Base-by-base conservation (phyloP, 92 coral and sea anemone species). In the Porites rus region DNA sequence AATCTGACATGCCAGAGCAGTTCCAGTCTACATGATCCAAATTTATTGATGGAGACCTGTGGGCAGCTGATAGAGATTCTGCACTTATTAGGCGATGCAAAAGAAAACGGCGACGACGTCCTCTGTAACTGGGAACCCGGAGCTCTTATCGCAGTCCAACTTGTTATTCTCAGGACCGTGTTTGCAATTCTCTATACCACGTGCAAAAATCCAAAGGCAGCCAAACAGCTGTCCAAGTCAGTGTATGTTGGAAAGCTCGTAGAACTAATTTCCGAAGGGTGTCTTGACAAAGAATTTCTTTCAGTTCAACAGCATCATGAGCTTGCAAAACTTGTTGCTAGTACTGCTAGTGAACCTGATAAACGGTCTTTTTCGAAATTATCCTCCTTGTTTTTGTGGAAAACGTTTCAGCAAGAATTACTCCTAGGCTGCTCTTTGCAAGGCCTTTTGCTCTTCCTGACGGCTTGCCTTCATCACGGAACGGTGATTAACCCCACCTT, bases 21-120 rank as follows among this genome's bases (percentile, higher is more conserved):
- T 20, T 64, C 89, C 25, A 71, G 78, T 59, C 83, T 86, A 22
- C 79, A 83, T 38, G 96, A 90, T 70, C 84, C 90, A 12, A 51
- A 74, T 50, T 68, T 94, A 64, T 71, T 92, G 9, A 80, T 89
- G 83, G 88, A 88, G 17, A 65, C 92, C 0, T 84, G 86, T 21
- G 93, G 93, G 8, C 93, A 94, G 69, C 86, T 94, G 71, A 87
- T 94, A 22, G 93, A 94, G 21, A 71, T 94, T 31, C 76, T 93
- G 1, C 74, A 43, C 1, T 65, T 72, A 3, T 83, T 94, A 59
- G 83, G 89, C 16, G 72, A 69, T 13, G 78, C 83, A 1, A 53
- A 76, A 31, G 13, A 43, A 9, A 79, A 74, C 18, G 83, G 67
- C 56, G 60, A 24, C 13, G 96, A 88, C 28, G 78, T 88, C 43